phyloP scores from a whole-genome alignment of 1,140 invertebrate genomes.

The Drosophila pandora region DNA sequence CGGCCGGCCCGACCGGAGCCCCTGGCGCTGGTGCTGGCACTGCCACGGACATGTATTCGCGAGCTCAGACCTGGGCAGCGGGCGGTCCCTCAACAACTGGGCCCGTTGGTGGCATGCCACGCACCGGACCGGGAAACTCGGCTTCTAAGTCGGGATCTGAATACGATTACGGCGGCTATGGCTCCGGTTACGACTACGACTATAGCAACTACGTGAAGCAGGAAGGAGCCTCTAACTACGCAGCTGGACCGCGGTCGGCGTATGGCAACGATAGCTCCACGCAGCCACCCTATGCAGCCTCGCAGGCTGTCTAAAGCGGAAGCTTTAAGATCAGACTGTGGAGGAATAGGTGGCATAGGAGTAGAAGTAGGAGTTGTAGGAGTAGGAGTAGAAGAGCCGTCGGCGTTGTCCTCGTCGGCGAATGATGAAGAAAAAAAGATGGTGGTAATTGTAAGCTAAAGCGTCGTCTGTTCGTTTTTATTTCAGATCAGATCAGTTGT shows the following conservation, averaged over 20 bases:
- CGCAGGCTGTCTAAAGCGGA: slow-evolving; percentile 78
- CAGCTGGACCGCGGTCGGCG: slow-evolving; percentile 77
- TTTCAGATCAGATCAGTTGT: slow-evolving; percentile 78
- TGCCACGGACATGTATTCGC: slow-evolving; percentile 81
- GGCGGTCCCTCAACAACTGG: slow-evolving; percentile 78
- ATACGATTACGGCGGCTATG: slow-evolving; percentile 83
- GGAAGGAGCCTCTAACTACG: slow-evolving; percentile 80
- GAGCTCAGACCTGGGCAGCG: slow-evolving; percentile 80
- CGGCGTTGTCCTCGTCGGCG: slow-evolving; percentile 54
- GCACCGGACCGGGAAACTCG: slow-evolving; percentile 79
- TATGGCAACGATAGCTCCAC: slow-evolving; percentile 83
- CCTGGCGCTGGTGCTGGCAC: slow-evolving; percentile 78
- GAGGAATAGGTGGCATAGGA: slow-evolving; percentile 14
- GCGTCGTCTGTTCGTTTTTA: slow-evolving; percentile 82
- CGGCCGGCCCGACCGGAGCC: slow-evolving; percentile 80
- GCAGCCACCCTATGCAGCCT: slow-evolving; percentile 82
- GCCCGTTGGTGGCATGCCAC: slow-evolving; percentile 82
- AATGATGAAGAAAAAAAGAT: slow-evolving; percentile 78
- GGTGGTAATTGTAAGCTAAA: slow-evolving; percentile 82
- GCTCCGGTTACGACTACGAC: slow-evolving; percentile 83
- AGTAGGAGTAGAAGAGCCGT: slow-evolving; percentile 33
- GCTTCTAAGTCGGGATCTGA: slow-evolving; percentile 83
- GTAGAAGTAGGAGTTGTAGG: slow-evolving; percentile 14
- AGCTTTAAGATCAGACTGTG: neutral
- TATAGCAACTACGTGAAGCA: slow-evolving; percentile 83